phyloP scores from a whole-genome alignment of 2,888 invertebrate genomes.

The Lasioglossum morio region DNA sequence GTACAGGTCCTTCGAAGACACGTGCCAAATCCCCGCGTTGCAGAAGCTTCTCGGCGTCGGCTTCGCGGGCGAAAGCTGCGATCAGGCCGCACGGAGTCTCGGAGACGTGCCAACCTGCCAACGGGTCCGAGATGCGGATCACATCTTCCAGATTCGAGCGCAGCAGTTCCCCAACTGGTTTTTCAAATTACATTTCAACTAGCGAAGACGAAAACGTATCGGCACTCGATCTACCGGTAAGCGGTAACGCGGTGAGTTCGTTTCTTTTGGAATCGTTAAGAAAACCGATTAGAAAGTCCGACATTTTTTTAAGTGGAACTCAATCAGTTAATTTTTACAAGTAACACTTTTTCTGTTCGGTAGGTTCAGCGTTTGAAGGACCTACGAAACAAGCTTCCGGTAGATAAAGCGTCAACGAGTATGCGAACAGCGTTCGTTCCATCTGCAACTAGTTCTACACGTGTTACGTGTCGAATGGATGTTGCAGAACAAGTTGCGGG shows the following conservation, averaged over 20 bases:
- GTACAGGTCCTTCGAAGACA: conserved; percentile 84
- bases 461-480: not conserved
- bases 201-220: too few species aligned
- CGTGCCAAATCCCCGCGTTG: conserved; percentile 82
- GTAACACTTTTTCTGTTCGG: not conserved
- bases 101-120: conserved; percentile 78
- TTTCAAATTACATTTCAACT: not conserved
- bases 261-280: too few species aligned
- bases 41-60: conserved; percentile 83
- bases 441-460: not conserved
- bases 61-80: conserved; percentile 82
- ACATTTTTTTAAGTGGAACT: too few species aligned
- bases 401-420: not conserved
- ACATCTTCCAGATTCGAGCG: conserved; percentile 77
- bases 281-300: too few species aligned
- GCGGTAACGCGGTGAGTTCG: too few species aligned
- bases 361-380: not conserved
- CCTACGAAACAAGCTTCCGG: not conserved
- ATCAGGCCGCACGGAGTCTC: conserved; percentile 84
- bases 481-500: not conserved
- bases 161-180: conserved; percentile 67
- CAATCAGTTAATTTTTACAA: not conserved
- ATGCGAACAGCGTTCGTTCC: not conserved
- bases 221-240: too few species aligned
- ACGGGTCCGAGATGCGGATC: conserved; percentile 74